A percentile compares a stretch with the other conserved stretches of the same genome.
Evolutionary conservation across 2,797 vertebrate species (phyloP).

Genomic region (Lagodon rhomboides): DNA sequence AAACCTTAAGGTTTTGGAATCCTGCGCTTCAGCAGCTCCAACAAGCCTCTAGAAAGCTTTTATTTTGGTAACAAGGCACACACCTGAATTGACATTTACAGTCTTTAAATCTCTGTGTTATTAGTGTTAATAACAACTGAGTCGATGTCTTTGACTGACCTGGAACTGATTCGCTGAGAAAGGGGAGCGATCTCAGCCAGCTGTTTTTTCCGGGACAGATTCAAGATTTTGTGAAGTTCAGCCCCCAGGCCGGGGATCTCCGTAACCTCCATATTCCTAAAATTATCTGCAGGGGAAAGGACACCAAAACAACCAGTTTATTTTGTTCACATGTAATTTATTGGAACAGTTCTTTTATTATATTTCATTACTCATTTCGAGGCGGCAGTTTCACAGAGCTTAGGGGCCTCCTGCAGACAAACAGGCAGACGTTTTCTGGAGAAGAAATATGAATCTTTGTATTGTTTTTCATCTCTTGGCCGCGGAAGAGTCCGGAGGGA

Average conservation of each 20-base stretch:
- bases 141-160: background rate
- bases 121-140: background rate
- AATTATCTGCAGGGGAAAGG: background rate
- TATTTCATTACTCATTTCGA: background rate
- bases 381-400: background rate
- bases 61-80: background rate
- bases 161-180: background rate
- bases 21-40: too few relatives aligned
- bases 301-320: too few relatives aligned
- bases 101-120: background rate
- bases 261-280: background rate
- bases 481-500: background rate
- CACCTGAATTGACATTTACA: background rate
- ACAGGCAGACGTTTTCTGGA: background rate
- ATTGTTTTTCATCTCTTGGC: background rate
- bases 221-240: background rate
- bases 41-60: background rate
- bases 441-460: background rate
- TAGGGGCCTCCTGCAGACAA: background rate
- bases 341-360: conserved; percentile 1
- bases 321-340: background rate
- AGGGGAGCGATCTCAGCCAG: background rate
- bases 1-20: too few relatives aligned
- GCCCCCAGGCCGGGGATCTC: conserved; percentile 4
- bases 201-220: conserved; percentile 8